Percentiles rank a stretch among this genome's conserved stretches.
Conservation (phyloP, 2,888 invertebrate genomes). For the Limnephilus rhombicus region DNA sequence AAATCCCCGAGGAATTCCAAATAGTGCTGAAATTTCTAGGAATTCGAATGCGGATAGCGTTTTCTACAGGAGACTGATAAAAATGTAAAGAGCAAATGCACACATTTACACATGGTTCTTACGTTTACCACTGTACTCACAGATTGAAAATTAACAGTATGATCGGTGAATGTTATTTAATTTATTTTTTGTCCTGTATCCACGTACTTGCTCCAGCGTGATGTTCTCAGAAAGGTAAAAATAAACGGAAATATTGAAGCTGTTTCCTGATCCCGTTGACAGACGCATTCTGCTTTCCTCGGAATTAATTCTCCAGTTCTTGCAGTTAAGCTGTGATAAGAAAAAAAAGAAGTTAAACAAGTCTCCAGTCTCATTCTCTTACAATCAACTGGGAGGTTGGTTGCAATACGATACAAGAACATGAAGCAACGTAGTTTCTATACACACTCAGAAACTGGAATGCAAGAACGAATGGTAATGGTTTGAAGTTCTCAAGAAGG, state of each 20-base stretch:
- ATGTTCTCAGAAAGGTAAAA: not conserved
- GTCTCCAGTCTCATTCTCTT: not conserved
- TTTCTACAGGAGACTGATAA: not conserved
- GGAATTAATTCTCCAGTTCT: not conserved
- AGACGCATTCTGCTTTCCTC: not conserved
- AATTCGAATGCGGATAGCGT: not conserved
- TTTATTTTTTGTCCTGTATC: not conserved
- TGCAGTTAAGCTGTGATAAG: conserved; percentile 9
- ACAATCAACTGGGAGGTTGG: conserved; percentile 12
- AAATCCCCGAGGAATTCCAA: not conserved
- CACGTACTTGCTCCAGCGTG: not conserved
- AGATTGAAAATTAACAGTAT: not conserved
- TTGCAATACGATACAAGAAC: not conserved
- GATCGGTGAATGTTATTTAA: not conserved
- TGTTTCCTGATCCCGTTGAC: not conserved
- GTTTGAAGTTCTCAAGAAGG: not conserved
- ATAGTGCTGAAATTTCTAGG: not conserved
- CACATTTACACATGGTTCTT: not conserved
- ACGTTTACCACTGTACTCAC: not conserved
- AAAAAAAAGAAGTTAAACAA: conserved; percentile 23
- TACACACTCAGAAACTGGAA: not conserved
- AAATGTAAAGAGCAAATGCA: not conserved
- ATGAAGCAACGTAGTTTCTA: not conserved
- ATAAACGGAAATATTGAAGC: not conserved
- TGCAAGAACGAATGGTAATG: conserved; percentile 15